Base-by-base conservation (phyloP, 2,888 invertebrate genomes). In the Clostera curtula region DNA sequence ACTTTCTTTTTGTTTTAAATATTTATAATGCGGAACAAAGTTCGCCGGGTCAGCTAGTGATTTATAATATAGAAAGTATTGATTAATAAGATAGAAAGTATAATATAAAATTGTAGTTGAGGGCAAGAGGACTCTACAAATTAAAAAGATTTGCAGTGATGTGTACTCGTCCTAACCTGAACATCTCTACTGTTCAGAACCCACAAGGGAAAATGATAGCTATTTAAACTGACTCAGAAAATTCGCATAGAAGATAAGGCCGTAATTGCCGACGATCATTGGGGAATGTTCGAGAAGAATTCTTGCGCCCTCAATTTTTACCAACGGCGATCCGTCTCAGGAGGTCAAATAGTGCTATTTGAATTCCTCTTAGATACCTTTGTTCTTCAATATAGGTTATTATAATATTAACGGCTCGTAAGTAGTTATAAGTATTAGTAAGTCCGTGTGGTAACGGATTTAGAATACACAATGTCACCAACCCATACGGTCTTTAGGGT, bases 201-300 rank as follows among this genome's bases (percentile, higher is more conserved):
- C 51, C 66, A 52, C 61, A 39, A 50, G 58, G 59, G 68, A 66
- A 73, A 72, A 72, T 68, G 67, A 68, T 68, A 59, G 67, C 70
- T 68, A 70, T 74, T 74, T 73, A 73, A 73, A 73, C 64, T 67
- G 68, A 65, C 63, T 72, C 63, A 64, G 69, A 69, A 72, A 68
- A 71, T 72, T 71, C 70, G 62, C 64, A 70, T 69, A 59, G 54
- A 52, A 67, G 73, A 74, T 73, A 74, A 73, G 66, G 51, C 46
- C 44, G 68, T 73, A 74, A 73, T 75, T 73, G 67, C 67, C 50
- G 47, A 39, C 59, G 67, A 68, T 74, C 67, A 64, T 66, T 50
- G 48, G 63, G 62, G 64, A 63, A 57, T 42, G 56, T 40, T 36
- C 47, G 48, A 37, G 52, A 48, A 57, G 57, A 60, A 48, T 48